Evolutionary conservation across 2,888 invertebrate genomes (phyloP).

Genomic region (Spisula solida): DNA sequence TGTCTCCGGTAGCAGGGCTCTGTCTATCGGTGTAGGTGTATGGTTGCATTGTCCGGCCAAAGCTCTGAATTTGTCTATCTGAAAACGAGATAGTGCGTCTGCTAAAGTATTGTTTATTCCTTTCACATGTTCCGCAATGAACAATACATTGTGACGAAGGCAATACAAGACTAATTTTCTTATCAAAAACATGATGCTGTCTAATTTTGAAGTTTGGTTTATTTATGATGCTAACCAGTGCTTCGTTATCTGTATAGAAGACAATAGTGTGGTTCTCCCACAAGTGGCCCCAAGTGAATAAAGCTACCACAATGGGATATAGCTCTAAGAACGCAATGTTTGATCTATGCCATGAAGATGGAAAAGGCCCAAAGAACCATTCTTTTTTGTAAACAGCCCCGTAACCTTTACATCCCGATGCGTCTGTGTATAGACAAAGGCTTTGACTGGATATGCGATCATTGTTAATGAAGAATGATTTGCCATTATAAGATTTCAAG

Average conservation of each 20-base stretch:
- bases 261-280: background rate
- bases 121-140: background rate
- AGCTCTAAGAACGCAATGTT: slow-evolving; percentile 29
- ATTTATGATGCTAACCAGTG: too few relatives aligned
- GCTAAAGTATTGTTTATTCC: slow-evolving; percentile 45
- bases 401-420: background rate
- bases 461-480: background rate
- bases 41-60: too few relatives aligned
- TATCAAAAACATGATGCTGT: background rate
- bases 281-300: slow-evolving; percentile 17
- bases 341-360: background rate
- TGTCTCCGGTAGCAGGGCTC: too few relatives aligned
- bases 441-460: background rate
- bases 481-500: slow-evolving; percentile 15
- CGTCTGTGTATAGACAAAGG: slow-evolving; percentile 14
- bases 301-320: slow-evolving; percentile 31
- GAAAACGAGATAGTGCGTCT: slow-evolving; percentile 50
- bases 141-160: background rate
- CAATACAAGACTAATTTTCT: too few relatives aligned
- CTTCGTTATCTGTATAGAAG: slow-evolving; percentile 21
- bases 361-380: slow-evolving; percentile 33
- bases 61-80: slow-evolving; percentile 15
- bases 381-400: slow-evolving; percentile 10
- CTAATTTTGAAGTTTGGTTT: slow-evolving; percentile 9
- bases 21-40: too few relatives aligned